These are phyloP conservation scores for Polyommatus iphigenia DNA, from an alignment of 2,888 invertebrate species.

Conservation along the genomic window DNA sequence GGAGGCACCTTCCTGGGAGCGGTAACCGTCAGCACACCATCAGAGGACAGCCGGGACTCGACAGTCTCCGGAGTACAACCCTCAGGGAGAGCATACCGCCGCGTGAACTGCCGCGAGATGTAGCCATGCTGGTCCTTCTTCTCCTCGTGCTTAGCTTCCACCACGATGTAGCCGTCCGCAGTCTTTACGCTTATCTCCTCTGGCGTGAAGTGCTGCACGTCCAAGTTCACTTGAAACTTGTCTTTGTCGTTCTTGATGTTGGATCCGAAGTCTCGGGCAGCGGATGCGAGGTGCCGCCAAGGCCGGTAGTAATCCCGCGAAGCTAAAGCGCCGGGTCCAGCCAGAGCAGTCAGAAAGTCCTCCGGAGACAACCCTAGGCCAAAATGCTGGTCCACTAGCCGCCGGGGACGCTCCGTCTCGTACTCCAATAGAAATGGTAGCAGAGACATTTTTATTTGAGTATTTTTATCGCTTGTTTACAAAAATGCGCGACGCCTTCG, in stretches of 20 bases:
- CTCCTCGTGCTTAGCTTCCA: constrained; percentile 90
- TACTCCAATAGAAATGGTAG: constrained; percentile 69
- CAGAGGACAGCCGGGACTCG: constrained; percentile 86
- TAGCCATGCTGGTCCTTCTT: constrained; percentile 87
- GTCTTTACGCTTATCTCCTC: constrained; percentile 89
- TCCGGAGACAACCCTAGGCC: constrained; percentile 74
- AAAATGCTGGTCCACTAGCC: constrained; percentile 77
- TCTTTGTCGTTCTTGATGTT: constrained; percentile 75
- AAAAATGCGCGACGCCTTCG: constrained; percentile 49
- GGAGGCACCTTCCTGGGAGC: constrained; percentile 76
- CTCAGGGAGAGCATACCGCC: constrained; percentile 87
- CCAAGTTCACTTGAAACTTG: constrained; percentile 81
- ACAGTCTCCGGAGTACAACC: constrained; percentile 85
- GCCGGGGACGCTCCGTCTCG: constrained; percentile 65
- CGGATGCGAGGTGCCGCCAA: constrained; percentile 70
- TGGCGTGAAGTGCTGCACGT: constrained; percentile 88
- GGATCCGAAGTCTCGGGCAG: constrained; percentile 74
- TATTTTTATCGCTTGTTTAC: constrained; percentile 24
- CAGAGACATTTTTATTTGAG: constrained; percentile 65
- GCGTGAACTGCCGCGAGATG: constrained; percentile 86
- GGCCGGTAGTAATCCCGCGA: constrained; percentile 65
- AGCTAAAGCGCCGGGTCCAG: constrained; percentile 48
- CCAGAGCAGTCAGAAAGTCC: constrained; percentile 59
- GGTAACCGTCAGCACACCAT: constrained; percentile 86
- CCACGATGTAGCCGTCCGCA: constrained; percentile 83